Percentiles rank a stretch among this genome's conserved stretches.
These are phyloP conservation scores for Illadopsis cleaveri DNA, from an alignment of 2,113 vertebrate genomes.

Conservation along the genomic window DNA sequence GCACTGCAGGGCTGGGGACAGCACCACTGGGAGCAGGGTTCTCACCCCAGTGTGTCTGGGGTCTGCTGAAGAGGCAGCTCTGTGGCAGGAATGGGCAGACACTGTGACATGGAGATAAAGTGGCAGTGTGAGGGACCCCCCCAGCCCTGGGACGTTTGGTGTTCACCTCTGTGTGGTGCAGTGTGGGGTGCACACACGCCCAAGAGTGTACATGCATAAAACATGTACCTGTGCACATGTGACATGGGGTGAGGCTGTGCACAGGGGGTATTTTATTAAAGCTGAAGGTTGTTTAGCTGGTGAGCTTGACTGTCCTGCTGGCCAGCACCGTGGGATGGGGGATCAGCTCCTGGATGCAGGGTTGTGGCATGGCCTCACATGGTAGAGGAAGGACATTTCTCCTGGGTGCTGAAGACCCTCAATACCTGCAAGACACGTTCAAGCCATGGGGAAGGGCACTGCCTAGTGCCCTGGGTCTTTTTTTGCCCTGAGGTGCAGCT, in stretches of 20 bases:
- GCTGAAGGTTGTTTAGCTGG: not conserved
- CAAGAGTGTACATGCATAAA: accelerated
- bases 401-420: not conserved
- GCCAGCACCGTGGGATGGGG: accelerated
- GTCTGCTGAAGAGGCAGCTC: not conserved
- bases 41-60: not conserved
- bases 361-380: accelerated
- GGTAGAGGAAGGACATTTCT: not conserved
- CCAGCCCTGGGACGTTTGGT: not conserved
- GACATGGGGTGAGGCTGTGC: not conserved
- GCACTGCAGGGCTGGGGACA: accelerated
- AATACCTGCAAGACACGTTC: accelerated
- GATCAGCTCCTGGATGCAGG: accelerated
- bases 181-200: accelerated
- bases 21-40: not conserved
- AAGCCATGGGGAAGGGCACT: not conserved
- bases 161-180: not conserved
- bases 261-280: slow-evolving; percentile 33
- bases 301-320: accelerated
- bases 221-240: accelerated
- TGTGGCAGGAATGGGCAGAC: not conserved
- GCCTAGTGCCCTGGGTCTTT: accelerated
- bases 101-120: not conserved
- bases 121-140: accelerated
- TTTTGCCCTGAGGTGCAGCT: accelerated